phyloP scores from a whole-genome alignment of 2,113 vertebrate species.

The Monopterus albus region DNA sequence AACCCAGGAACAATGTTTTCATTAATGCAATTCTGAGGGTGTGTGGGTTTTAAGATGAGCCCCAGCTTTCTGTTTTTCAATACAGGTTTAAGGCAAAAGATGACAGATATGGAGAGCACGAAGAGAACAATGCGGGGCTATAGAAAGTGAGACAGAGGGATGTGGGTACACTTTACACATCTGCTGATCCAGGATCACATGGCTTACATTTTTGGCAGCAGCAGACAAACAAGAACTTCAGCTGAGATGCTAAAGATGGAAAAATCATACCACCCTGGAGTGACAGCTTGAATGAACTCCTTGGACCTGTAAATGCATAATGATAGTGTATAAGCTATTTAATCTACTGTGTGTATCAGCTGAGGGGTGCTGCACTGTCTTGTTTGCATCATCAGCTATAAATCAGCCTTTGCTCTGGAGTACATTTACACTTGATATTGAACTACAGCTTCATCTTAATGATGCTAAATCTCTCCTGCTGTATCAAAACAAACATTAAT shows the following conservation, averaged over 20 bases:
- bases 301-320: not conserved
- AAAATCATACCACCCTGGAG: slow-evolving; percentile 8
- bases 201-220: not conserved
- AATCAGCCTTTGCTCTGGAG: not conserved
- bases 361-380: not conserved
- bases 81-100: slow-evolving; percentile 4
- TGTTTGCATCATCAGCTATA: not conserved
- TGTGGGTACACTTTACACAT: slow-evolving; percentile 9
- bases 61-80: slow-evolving; percentile 18
- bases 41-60: slow-evolving; percentile 32
- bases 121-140: not conserved
- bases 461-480: not conserved
- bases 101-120: not conserved
- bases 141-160: not conserved
- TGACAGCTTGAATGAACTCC: slow-evolving; percentile 1
- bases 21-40: slow-evolving; percentile 32
- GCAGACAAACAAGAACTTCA: not conserved
- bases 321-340: not conserved
- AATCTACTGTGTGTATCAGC: slow-evolving; percentile 5
- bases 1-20: slow-evolving; percentile 48
- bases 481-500: not conserved
- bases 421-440: not conserved
- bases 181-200: slow-evolving; percentile 25
- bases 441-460: not conserved
- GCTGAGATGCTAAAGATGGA: slow-evolving; percentile 2